A percentile compares a stretch with the other conserved stretches of the same genome.
Evolutionary conservation across 1,140 invertebrate species (phyloP).

Genomic region (Meteorus sp.): DNA sequence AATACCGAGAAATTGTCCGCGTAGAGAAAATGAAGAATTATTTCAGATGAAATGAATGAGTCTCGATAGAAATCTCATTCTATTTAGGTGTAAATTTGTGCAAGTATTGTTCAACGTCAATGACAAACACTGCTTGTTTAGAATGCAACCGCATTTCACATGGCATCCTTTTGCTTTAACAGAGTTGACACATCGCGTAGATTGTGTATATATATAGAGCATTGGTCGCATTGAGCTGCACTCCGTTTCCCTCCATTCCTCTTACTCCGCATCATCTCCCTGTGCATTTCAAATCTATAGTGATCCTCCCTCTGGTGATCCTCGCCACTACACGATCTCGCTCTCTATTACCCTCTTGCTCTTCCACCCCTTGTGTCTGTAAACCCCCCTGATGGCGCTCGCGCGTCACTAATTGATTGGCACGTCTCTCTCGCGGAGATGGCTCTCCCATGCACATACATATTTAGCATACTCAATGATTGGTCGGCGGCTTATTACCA

Average conservation of each 20-base stretch:
- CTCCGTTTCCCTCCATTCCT: not conserved
- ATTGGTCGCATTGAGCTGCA: not conserved
- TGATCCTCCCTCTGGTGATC: constrained; percentile 4
- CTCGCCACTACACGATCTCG: constrained; percentile 14
- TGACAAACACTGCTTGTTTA: constrained; percentile 35
- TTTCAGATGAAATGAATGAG: not conserved
- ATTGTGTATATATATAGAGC: not conserved
- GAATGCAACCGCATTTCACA: constrained; percentile 39
- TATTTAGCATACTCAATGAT: constrained; percentile 32
- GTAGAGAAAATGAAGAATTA: not conserved
- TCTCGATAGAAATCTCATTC: constrained; percentile 8
- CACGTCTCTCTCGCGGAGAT: constrained; percentile 34
- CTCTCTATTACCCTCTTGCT: not conserved
- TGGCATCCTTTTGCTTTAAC: constrained; percentile 35
- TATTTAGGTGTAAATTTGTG: constrained; percentile 13
- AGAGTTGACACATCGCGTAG: not conserved
- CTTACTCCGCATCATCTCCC: not conserved
- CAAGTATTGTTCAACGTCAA: constrained; percentile 14
- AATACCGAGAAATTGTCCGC: not conserved
- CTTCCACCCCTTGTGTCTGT: not conserved
- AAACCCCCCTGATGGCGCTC: not conserved
- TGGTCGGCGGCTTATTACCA: constrained; percentile 31
- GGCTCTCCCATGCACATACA: constrained; percentile 26
- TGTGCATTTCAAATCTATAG: not conserved
- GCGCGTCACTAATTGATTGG: constrained; percentile 45